Percentiles rank a stretch among this genome's conserved stretches.
phyloP scores from a whole-genome alignment of 2,113 vertebrate genomes.

The Benitochromis conjunctus region DNA sequence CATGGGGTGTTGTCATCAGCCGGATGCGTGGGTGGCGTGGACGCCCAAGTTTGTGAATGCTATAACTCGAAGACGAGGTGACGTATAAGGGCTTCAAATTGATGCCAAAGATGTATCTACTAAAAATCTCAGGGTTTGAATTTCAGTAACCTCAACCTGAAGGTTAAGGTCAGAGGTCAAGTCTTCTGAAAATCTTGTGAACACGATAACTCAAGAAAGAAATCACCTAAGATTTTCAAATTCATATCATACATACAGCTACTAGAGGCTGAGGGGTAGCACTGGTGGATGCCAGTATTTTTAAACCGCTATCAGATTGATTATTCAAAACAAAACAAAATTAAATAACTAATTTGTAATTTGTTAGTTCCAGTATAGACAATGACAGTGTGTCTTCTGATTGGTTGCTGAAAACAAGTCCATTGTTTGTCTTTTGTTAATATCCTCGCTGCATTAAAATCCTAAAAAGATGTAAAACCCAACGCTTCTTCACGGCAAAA shows the following conservation, averaged over 20 bases:
- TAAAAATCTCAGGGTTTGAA: fast-evolving
- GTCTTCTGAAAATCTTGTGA: background rate
- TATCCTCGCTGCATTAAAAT: fast-evolving
- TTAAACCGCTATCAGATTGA: no score
- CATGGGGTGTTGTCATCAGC: background rate
- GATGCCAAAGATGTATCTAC: background rate
- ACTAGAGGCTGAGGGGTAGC: no score
- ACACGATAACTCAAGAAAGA: background rate
- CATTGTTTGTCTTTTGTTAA: background rate
- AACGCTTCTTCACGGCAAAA: background rate
- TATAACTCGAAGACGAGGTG: background rate
- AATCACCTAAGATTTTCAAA: no score
- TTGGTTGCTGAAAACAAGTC: background rate
- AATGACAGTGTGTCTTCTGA: background rate
- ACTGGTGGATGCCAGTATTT: no score
- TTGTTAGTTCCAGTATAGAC: background rate
- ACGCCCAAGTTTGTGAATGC: fast-evolving
- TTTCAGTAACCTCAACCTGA: background rate
- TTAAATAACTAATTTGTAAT: background rate
- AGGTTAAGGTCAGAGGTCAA: background rate
- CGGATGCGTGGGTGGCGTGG: background rate
- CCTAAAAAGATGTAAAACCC: background rate
- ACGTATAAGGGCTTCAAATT: background rate
- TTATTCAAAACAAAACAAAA: no score
- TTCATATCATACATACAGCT: no score